Base-by-base conservation (phyloP, 1,140 invertebrate genomes). In the Trichomalopsis sarcophagae region DNA sequence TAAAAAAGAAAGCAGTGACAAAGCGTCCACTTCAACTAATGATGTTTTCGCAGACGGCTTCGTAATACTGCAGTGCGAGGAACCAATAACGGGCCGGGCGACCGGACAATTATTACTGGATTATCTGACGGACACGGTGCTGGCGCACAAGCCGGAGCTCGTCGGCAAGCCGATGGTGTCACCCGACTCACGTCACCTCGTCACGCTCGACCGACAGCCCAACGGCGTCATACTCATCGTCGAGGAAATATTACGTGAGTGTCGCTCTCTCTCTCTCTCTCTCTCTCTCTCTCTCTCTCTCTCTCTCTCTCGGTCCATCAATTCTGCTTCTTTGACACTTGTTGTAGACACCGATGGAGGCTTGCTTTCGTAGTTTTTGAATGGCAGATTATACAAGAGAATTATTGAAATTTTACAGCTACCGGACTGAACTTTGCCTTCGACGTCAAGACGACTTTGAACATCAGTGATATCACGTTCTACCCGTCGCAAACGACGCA, bases 381-480 rank as follows among this genome's bases (percentile, higher is more conserved):
- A 55, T 17, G 40, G 10, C 40, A 44, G 1, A 44, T 44, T 44
- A 44, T 44, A 44, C 33, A 44, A 1, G 6, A 44, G 10, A 44
- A 44, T 44, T 7, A 44, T 44, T 27, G 10, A 77, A 21, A 62
- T 40, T 86, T 86, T 77, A 10, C 88, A 96, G 95, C 95, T 68
- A 93, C 92, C 86, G 96, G 96, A 75, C 88, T 97, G 44, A 94
- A 95, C 86, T 97, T 97, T 89, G 92, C 94, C 13, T 97, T 97
- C 91, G 96, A 97, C 89, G 96, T 97, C 27, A 96, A 96, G 91
- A 97, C 96, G 9, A 96, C 96, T 6, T 91, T 97, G 33, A 96
- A 96, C 89, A 95, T 97, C 84, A 96, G 96, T 86, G 96, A 96
- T 88, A 94, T 97, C 62, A 95, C 96, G 11, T 97, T 97, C 90